Percentiles rank a stretch among this genome's conserved stretches.
phyloP scores from a whole-genome alignment of 2,113 vertebrate genomes.

The Cryptotis parvus region DNA sequence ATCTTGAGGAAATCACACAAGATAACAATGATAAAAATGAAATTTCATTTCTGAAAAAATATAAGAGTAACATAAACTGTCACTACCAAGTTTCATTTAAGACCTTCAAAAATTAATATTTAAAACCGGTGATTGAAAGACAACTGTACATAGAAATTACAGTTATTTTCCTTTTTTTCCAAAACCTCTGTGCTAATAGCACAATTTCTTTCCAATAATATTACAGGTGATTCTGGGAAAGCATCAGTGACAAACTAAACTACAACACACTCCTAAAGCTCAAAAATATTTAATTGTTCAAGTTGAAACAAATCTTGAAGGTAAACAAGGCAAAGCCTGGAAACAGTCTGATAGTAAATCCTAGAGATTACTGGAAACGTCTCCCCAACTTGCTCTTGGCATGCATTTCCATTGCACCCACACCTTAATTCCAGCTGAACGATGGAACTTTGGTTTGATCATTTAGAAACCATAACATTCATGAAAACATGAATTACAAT shows the following conservation, averaged over 20 bases:
- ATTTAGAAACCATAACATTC: conserved; percentile 24
- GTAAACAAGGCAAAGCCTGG: conserved; percentile 65
- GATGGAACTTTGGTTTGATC: conserved; percentile 61
- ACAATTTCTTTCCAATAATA: conserved; percentile 51
- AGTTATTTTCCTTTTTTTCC: conserved; percentile 29
- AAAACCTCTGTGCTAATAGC: conserved; percentile 53
- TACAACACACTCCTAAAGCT: conserved; percentile 67
- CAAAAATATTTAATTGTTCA: conserved; percentile 61
- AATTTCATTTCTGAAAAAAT: neutral
- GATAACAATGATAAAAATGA: neutral
- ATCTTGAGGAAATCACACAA: conserved; percentile 42
- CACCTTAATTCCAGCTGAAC: conserved; percentile 73
- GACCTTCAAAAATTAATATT: neutral
- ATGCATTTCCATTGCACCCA: conserved; percentile 65
- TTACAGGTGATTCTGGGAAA: conserved; percentile 49
- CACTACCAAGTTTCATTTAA: neutral
- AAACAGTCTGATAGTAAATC: conserved; percentile 69
- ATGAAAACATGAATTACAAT: conserved; percentile 64
- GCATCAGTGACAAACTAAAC: conserved; percentile 56
- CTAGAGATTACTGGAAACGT: conserved; percentile 45
- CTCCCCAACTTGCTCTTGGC: conserved; percentile 72
- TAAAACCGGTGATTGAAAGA: conserved; percentile 13
- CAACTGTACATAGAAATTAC: neutral
- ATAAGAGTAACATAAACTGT: neutral
- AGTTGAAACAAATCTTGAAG: conserved; percentile 74